These are phyloP conservation scores for Mesitornis unicolor DNA, from an alignment of 2,113 vertebrate genomes.

Conservation along the genomic window DNA sequence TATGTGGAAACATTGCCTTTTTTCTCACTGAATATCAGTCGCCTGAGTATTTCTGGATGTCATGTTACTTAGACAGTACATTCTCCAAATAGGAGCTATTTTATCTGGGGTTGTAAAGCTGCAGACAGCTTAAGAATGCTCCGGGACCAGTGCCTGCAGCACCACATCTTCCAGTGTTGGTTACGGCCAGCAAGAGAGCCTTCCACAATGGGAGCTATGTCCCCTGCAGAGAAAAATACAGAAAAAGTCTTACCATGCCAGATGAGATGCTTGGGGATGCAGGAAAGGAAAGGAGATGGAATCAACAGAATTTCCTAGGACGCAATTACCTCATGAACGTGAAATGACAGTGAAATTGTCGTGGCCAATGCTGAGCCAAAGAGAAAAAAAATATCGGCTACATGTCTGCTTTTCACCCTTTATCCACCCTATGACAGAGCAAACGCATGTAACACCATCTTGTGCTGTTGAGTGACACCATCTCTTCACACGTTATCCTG, in stretches of 20 bases:
- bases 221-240: not conserved
- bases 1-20: not conserved
- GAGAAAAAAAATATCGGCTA: not conserved
- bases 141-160: not conserved
- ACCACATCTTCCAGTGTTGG: rapidly evolving
- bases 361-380: not conserved
- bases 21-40: not conserved
- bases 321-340: not conserved
- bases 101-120: not conserved
- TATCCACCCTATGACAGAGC: not conserved
- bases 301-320: not conserved
- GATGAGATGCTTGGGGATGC: not conserved
- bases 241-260: not conserved
- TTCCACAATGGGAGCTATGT: not conserved
- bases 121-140: not conserved
- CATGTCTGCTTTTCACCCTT: not conserved
- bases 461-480: not conserved
- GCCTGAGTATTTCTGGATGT: not conserved
- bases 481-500: not conserved
- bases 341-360: not conserved
- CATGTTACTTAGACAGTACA: not conserved
- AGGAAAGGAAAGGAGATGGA: not conserved
- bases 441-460: not conserved
- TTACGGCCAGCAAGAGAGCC: not conserved
- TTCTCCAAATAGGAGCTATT: not conserved